phyloP scores from a whole-genome alignment of 2,113 vertebrate species.

The Hassar affinis region DNA sequence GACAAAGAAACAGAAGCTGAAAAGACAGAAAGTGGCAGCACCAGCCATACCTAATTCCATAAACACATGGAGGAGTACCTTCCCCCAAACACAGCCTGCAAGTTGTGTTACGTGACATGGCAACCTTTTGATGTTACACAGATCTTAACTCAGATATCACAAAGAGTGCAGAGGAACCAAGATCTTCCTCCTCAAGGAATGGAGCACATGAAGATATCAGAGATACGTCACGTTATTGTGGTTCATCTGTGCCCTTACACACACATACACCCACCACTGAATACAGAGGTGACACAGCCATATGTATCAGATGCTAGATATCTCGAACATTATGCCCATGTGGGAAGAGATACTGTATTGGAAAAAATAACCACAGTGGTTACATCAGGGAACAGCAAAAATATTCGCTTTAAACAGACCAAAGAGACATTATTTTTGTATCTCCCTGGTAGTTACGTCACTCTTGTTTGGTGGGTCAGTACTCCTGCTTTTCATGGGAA shows the following conservation, averaged over 20 bases:
- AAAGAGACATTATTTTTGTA: slow-evolving; percentile 24
- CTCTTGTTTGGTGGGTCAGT: slow-evolving; percentile 26
- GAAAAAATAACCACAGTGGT: slow-evolving; percentile 17
- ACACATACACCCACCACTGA: slow-evolving; percentile 50
- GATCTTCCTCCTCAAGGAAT: slow-evolving; percentile 70
- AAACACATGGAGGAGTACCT: slow-evolving; percentile 56
- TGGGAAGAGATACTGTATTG: slow-evolving; percentile 3
- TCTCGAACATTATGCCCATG: slow-evolving; percentile 10
- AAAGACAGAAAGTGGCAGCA: slow-evolving; percentile 58
- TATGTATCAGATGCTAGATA: slow-evolving; percentile 54
- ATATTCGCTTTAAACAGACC: slow-evolving; percentile 31
- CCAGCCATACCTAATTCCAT: slow-evolving; percentile 63
- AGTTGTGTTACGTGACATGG: slow-evolving; percentile 70
- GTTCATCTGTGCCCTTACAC: slow-evolving; percentile 50
- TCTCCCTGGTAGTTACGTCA: slow-evolving; percentile 19
- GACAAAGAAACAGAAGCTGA: background rate
- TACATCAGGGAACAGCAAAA: slow-evolving; percentile 8
- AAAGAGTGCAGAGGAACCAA: slow-evolving; percentile 71
- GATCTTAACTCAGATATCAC: slow-evolving; percentile 66
- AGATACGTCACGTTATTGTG: slow-evolving; percentile 67
- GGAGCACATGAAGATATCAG: slow-evolving; percentile 68
- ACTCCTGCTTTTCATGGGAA: slow-evolving; percentile 57
- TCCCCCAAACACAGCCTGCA: slow-evolving; percentile 58
- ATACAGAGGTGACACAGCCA: slow-evolving; percentile 54
- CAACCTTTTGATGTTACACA: slow-evolving; percentile 73